Percentiles rank a stretch among this genome's conserved stretches.
Evolutionary conservation across 2,888 invertebrate genomes (phyloP).

Genomic region (Melieria crassipennis): DNA sequence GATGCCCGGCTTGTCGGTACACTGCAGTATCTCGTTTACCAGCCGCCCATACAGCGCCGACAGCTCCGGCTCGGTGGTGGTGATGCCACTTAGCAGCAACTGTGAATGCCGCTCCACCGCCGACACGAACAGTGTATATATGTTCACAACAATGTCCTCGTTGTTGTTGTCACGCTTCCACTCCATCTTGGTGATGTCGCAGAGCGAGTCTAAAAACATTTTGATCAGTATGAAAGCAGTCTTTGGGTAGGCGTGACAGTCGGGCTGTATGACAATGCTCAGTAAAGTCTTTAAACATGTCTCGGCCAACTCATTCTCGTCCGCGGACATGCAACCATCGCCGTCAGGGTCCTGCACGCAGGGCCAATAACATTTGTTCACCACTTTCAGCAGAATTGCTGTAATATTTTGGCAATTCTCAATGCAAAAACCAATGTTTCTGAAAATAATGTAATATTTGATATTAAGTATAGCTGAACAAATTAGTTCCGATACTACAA

Average conservation of each 20-base stretch:
- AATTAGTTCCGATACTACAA: no score
- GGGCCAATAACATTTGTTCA: slow-evolving; percentile 66
- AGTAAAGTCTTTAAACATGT: slow-evolving; percentile 73
- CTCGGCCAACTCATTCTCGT: slow-evolving; percentile 71
- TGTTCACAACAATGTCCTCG: slow-evolving; percentile 73
- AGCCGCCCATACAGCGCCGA: slow-evolving; percentile 70
- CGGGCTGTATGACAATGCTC: slow-evolving; percentile 69
- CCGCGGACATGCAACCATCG: slow-evolving; percentile 68
- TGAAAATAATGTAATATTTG: slow-evolving; percentile 36
- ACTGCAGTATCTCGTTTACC: slow-evolving; percentile 79
- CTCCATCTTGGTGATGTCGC: slow-evolving; percentile 68
- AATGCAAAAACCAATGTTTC: slow-evolving; percentile 62
- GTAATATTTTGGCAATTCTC: slow-evolving; percentile 62
- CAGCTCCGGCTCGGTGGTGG: slow-evolving; percentile 64
- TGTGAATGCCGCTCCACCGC: slow-evolving; percentile 78
- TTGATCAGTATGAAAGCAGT: slow-evolving; percentile 71
- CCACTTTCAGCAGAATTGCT: slow-evolving; percentile 63
- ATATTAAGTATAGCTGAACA: background rate
- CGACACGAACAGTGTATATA: slow-evolving; percentile 76
- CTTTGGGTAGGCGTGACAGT: slow-evolving; percentile 71
- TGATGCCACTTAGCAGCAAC: slow-evolving; percentile 63
- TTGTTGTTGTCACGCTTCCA: slow-evolving; percentile 66
- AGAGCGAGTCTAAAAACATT: slow-evolving; percentile 70
- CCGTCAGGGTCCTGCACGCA: slow-evolving; percentile 65
- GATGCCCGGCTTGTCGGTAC: slow-evolving; percentile 81